Evolutionary conservation across 2,113 vertebrate species (phyloP), one percentile per base, ranked within the genome.

Genomic region (Phalacrocorax carbo): DNA sequence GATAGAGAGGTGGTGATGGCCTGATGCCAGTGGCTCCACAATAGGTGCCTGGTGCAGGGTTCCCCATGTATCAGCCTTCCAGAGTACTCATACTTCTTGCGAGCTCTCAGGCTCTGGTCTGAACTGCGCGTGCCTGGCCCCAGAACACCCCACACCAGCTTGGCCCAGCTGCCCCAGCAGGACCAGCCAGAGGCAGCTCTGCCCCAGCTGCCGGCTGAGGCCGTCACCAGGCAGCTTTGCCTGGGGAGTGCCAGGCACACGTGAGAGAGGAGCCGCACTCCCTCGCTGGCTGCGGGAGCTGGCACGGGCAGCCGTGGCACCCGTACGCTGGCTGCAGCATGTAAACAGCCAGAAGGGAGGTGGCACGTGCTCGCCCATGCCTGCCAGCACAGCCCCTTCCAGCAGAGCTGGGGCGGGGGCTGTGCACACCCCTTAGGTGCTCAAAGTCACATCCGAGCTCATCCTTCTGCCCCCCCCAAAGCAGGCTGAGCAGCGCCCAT

Each of bases 11-110:
- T 48, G n/a, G 16, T 42, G 38, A 25, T 76, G 57, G 16, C 16
- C 48, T 62, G 42, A 16, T 42, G 62, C 49, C 52, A 2, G 3
- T 36, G 16, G 15, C 48, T 79, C 21, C 15, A 29, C 32, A 30
- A 70, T 13, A 9, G 2, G 1, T 20, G 32, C 9, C 88, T 65
- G 57, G 20, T n/a, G 22, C 21, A 57, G 44, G 3, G 38, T 13
- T 70, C 29, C 18, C 44, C 62, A 10, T 0, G 0, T 30, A 26
- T 15, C 1, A 0, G 14, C 19, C 36, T 82, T 78, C 32, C 13
- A 77, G 60, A 82, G 46, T 44, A 23, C 34, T 21, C 20, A 3
- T 10, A 11, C 22, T 14, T 65, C 78, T 65, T 44, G 38, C 44
- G 51, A 68, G 12, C 48, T 46, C 65, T 48, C 48, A 6, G 44